A percentile compares a stretch with the other conserved stretches of the same genome.
Evolutionary conservation across 2,888 invertebrate species (phyloP).

Genomic region (Stramonita haemastoma): DNA sequence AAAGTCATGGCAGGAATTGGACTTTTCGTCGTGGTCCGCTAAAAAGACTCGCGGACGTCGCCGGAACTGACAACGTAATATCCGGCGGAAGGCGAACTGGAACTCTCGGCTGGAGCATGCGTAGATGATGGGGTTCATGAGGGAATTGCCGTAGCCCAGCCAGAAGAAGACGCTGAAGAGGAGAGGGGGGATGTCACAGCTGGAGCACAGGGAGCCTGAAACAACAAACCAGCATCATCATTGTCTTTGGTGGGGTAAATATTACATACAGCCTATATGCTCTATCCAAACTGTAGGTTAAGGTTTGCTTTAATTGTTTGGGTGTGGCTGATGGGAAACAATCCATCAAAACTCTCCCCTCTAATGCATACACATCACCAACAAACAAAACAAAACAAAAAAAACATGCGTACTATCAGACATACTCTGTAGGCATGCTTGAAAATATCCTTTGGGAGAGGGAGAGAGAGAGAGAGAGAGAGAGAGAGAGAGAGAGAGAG

Average conservation of each 20-base stretch:
- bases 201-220: slow-evolving; percentile 79
- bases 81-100: slow-evolving; percentile 79
- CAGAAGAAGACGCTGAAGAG: slow-evolving; percentile 84
- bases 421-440: no score
- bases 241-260: no score
- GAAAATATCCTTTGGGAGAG: background rate
- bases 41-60: slow-evolving; percentile 53
- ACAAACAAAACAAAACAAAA: no score
- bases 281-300: no score
- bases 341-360: no score
- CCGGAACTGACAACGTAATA: slow-evolving; percentile 75
- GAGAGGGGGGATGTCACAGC: slow-evolving; percentile 78
- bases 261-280: no score
- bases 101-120: slow-evolving; percentile 81
- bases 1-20: slow-evolving; percentile 38
- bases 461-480: no score
- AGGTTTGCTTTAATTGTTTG: no score
- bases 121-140: slow-evolving; percentile 84
- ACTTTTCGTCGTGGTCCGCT: slow-evolving; percentile 31
- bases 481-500: no score
- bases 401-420: no score
- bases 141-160: slow-evolving; percentile 85
- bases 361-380: no score
- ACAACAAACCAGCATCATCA: background rate
- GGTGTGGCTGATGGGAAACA: no score